These are phyloP conservation scores for Darevskia nairensis DNA, from an alignment of 2,797 vertebrate species.

Conservation along the genomic window DNA sequence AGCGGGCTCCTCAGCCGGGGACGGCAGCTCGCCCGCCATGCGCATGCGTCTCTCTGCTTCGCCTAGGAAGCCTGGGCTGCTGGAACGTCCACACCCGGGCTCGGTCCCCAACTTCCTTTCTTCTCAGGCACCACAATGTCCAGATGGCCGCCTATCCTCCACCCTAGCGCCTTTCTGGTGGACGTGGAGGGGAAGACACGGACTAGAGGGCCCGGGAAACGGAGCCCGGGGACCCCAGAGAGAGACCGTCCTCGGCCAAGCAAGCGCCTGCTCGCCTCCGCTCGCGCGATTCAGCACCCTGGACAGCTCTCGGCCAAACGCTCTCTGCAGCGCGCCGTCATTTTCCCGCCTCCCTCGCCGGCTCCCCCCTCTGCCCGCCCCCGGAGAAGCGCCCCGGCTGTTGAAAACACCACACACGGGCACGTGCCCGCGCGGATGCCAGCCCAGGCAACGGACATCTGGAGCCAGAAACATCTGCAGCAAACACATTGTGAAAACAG, in stretches of 20 bases:
- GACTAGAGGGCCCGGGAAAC: slow-evolving; percentile 26
- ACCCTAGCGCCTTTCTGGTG: background rate
- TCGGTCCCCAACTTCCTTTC: background rate
- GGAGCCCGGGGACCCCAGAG: slow-evolving; percentile 35
- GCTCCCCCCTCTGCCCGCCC: background rate
- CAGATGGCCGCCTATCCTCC: background rate
- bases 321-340: background rate
- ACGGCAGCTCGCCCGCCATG: slow-evolving; percentile 83
- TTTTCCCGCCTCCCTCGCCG: background rate
- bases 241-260: background rate
- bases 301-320: slow-evolving; percentile 6
- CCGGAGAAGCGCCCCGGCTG: background rate
- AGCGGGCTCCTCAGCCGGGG: slow-evolving; percentile 78
- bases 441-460: background rate
- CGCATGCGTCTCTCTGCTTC: slow-evolving; percentile 85
- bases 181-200: background rate
- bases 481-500: background rate
- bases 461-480: slow-evolving; percentile 19
- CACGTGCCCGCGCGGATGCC: background rate
- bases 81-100: background rate
- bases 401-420: background rate
- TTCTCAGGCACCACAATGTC: background rate
- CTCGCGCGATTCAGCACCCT: background rate
- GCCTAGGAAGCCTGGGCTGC: background rate
- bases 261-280: background rate